Evolutionary conservation across 2,888 invertebrate species (phyloP).

Genomic region (Brenthis ino): DNA sequence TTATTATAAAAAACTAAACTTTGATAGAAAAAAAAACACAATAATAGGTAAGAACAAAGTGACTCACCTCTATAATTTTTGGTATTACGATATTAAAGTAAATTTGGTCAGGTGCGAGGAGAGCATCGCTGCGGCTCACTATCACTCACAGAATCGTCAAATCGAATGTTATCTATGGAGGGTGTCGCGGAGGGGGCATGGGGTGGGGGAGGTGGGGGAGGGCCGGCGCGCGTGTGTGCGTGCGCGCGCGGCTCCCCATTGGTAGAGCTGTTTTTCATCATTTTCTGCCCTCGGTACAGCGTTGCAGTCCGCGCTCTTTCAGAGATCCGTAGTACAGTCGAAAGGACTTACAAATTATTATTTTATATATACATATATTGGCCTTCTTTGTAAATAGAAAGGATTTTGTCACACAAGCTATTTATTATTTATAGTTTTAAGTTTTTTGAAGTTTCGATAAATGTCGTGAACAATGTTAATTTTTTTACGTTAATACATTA

Average conservation of each 20-base stretch:
- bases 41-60: constrained; percentile 2
- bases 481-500: not conserved
- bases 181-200: constrained; percentile 31
- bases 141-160: constrained; percentile 47
- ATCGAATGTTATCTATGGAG: constrained; percentile 43
- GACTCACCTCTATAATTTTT: constrained; percentile 36
- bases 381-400: no score
- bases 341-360: not conserved
- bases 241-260: constrained; percentile 41
- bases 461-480: not conserved
- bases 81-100: constrained; percentile 21
- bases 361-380: not conserved
- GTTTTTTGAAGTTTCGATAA: no score
- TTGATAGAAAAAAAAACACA: not conserved
- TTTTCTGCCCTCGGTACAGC: constrained; percentile 41
- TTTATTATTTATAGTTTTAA: no score
- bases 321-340: constrained; percentile 25
- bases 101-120: constrained; percentile 32
- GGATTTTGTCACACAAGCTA: no score
- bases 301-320: constrained; percentile 25
- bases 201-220: constrained; percentile 20
- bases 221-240: constrained; percentile 36
- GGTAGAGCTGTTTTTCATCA: constrained; percentile 43
- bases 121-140: constrained; percentile 45
- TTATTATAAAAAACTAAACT: not conserved